phyloP scores from a whole-genome alignment of 1,140 invertebrate genomes.

The Drosophila athabasca region DNA sequence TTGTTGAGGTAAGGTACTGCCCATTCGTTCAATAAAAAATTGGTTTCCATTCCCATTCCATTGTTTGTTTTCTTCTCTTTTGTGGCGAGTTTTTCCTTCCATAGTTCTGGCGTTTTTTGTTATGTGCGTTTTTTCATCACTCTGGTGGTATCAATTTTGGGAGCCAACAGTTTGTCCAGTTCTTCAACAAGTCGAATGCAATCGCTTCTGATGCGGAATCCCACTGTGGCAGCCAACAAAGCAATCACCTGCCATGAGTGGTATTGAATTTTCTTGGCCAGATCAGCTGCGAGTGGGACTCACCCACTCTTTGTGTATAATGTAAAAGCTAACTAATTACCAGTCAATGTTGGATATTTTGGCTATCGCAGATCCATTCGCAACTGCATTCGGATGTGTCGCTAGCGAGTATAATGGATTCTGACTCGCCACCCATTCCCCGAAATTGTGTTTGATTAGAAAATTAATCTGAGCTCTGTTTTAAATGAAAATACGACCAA shows the following conservation, averaged over 20 bases:
- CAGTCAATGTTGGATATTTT: slow-evolving; percentile 7
- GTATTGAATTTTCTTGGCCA: background rate
- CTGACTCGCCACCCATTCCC: background rate
- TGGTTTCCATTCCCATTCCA: slow-evolving; percentile 29
- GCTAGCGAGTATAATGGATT: slow-evolving; percentile 36
- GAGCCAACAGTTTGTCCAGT: slow-evolving; percentile 32
- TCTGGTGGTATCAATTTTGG: slow-evolving; percentile 33
- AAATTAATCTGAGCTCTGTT: slow-evolving; percentile 43
- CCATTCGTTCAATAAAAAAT: slow-evolving; percentile 6
- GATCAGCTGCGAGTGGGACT: background rate
- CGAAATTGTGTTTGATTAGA: slow-evolving; percentile 24
- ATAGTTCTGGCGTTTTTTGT: slow-evolving; percentile 22
- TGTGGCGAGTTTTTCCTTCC: slow-evolving; percentile 22
- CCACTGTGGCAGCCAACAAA: background rate
- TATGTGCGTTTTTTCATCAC: slow-evolving; percentile 17
- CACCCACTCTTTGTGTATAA: background rate
- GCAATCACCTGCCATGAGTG: slow-evolving; percentile 23
- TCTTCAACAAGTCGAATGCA: slow-evolving; percentile 52
- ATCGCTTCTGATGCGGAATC: slow-evolving; percentile 11
- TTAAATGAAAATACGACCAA: slow-evolving; percentile 42
- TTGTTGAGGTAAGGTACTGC: background rate
- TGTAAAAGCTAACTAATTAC: slow-evolving; percentile 24
- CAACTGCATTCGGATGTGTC: background rate
- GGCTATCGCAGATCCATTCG: slow-evolving; percentile 7
- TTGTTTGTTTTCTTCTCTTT: slow-evolving; percentile 30